These are phyloP conservation scores for Orycteropus afer DNA, from an alignment of 2,113 vertebrate species.

Conservation along the genomic window DNA sequence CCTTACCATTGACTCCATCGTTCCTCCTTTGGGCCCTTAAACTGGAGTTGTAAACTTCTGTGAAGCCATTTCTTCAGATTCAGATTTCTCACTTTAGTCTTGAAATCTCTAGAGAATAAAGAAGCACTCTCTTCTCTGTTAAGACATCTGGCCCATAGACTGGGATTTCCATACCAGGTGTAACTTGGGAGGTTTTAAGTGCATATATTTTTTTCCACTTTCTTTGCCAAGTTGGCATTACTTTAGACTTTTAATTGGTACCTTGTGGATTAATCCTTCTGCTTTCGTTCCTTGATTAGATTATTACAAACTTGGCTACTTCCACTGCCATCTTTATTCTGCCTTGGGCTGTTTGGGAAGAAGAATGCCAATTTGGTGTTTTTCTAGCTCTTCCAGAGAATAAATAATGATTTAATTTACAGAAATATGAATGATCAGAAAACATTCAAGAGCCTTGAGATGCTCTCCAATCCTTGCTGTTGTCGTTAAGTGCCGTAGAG, in stretches of 20 bases:
- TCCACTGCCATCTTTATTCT: slow-evolving; percentile 38
- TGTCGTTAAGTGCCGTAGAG: neutral
- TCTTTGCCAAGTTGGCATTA: slow-evolving; percentile 47
- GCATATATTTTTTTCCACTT: slow-evolving; percentile 15
- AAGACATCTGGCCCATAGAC: slow-evolving; percentile 1
- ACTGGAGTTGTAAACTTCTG: neutral
- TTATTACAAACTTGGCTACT: slow-evolving; percentile 71
- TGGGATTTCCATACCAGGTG: slow-evolving; percentile 9
- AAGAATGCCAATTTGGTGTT: slow-evolving; percentile 56
- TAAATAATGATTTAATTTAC: slow-evolving; percentile 59
- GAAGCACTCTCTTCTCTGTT: neutral
- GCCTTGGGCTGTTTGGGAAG: slow-evolving; percentile 56
- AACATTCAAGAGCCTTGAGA: neutral
- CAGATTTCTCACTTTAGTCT: neutral
- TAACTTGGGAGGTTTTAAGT: neutral
- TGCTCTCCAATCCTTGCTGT: neutral
- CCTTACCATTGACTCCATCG: neutral
- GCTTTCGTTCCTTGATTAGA: slow-evolving; percentile 67
- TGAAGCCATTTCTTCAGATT: neutral
- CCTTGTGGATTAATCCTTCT: slow-evolving; percentile 49
- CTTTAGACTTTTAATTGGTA: slow-evolving; percentile 44
- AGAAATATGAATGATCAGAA: neutral
- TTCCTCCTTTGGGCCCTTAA: neutral
- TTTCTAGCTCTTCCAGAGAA: slow-evolving; percentile 52
- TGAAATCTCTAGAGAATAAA: slow-evolving; percentile 48